Evolutionary conservation across 1,140 invertebrate genomes (phyloP).

Genomic region (Diorhabda carinulata): DNA sequence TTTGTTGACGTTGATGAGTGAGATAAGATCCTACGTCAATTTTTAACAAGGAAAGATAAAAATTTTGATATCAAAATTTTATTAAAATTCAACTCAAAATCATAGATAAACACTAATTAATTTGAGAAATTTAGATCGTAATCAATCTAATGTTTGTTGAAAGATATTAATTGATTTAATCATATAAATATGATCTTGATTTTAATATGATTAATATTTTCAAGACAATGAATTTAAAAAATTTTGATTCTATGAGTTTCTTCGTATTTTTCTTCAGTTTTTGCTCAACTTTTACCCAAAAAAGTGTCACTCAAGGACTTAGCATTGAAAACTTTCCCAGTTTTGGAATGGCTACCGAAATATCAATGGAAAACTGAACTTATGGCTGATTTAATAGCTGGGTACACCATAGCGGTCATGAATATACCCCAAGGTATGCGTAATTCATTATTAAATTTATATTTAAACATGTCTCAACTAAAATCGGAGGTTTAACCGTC

Average conservation of each 20-base stretch:
- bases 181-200: no score
- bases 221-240: no score
- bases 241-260: not conserved
- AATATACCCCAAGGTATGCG: slow-evolving; percentile 82
- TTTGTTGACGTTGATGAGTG: no score
- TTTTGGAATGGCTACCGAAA: slow-evolving; percentile 64
- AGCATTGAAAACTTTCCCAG: slow-evolving; percentile 56
- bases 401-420: slow-evolving; percentile 85
- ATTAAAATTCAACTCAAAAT: no score
- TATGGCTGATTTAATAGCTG: slow-evolving; percentile 67
- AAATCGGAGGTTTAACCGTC: not conserved
- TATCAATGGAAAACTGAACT: slow-evolving; percentile 65
- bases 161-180: no score
- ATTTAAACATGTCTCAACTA: not conserved
- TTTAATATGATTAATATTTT: no score
- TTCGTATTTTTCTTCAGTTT: slow-evolving; percentile 20
- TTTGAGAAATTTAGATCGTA: no score
- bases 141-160: no score
- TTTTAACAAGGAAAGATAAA: no score
- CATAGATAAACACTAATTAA: no score
- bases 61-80: no score
- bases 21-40: no score
- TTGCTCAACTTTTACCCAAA: slow-evolving; percentile 9
- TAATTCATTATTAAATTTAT: not conserved
- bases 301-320: slow-evolving; percentile 37